Evolutionary conservation across 2,113 vertebrate species (phyloP).

Genomic region (Heterocephalus glaber): DNA sequence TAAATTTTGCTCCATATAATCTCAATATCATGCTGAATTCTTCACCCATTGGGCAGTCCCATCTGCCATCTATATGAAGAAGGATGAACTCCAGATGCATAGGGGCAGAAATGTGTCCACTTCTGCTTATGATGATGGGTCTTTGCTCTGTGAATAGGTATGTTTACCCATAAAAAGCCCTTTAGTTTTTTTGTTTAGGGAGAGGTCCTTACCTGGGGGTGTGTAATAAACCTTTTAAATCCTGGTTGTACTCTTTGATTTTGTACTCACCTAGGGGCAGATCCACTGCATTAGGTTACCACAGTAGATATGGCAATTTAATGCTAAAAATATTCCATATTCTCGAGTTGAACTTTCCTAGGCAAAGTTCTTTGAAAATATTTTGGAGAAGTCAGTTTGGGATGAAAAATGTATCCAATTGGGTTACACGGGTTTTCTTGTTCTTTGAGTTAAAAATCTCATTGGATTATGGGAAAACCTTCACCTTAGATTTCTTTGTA

Average conservation of each 20-base stretch:
- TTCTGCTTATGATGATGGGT: not conserved
- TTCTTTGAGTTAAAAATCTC: slow-evolving; percentile 30
- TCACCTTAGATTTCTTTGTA: not conserved
- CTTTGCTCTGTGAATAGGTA: not conserved
- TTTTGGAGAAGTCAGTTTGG: slow-evolving; percentile 8
- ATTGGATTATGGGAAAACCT: not conserved
- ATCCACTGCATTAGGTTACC: not conserved
- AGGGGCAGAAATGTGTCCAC: not conserved
- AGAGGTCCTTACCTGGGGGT: not conserved
- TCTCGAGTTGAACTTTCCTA: not conserved
- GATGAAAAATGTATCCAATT: slow-evolving; percentile 1
- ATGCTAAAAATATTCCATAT: slow-evolving; percentile 1
- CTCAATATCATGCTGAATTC: not conserved
- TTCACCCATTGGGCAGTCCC: not conserved
- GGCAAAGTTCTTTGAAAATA: not conserved
- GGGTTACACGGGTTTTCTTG: not conserved
- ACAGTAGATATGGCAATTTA: not conserved
- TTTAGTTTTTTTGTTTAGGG: not conserved
- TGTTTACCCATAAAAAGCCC: not conserved
- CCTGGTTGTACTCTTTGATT: not conserved
- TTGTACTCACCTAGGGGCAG: not conserved
- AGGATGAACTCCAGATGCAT: not conserved
- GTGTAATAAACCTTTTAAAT: not conserved
- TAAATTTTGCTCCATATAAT: not conserved
- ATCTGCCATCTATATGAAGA: not conserved